Base-by-base conservation (phyloP, 2,888 invertebrate species). In the Thereva unica region DNA sequence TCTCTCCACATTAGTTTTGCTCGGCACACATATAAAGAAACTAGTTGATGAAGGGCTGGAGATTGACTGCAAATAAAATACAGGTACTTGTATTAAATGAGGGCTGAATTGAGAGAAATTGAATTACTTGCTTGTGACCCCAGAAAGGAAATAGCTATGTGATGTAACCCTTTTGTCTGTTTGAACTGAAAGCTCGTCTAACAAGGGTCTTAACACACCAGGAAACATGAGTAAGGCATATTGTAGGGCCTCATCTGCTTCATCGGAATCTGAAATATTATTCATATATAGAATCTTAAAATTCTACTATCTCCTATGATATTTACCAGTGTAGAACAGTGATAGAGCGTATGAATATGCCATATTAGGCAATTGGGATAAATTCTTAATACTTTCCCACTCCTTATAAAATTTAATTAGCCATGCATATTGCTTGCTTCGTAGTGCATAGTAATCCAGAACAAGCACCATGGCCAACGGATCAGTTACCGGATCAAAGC, bases 291-390 rank as follows among this genome's bases (percentile, higher is more conserved):
- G n/a, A 3, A 1, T n/a, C 1, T 44, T 44, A 3, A 9, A 9
- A 44, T 44, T 9, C n/a, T 9, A 44, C 44, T 44, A 49, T 49
- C 4, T 49, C 7, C 1, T 7, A 3, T 71, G 71, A 69, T 80
- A 83, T 55, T 83, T 80, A 44, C 83, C 80, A 37, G 85, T 74
- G 73, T 87, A 85, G 77, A 87, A 90, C 73, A 87, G 81, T 3
- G 91, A 91, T 71, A 94, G 81, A 0, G 94, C 90, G 68, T 90
- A 82, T 1, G 93, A 92, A 78, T 88, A 93, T 0, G 91, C 89
- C 84, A 93, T 90, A 78, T 94, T 95, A n/a, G 95, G 95, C 68
- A 95, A 81, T 77, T 92, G 90, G 47, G 87, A 85, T 52, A 93
- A 80, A 80, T 92, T 92, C 72, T 88, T 85, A 56, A 83, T 78